Base-by-base conservation (phyloP, 1,140 invertebrate species). In the Lycorma delicatula region DNA sequence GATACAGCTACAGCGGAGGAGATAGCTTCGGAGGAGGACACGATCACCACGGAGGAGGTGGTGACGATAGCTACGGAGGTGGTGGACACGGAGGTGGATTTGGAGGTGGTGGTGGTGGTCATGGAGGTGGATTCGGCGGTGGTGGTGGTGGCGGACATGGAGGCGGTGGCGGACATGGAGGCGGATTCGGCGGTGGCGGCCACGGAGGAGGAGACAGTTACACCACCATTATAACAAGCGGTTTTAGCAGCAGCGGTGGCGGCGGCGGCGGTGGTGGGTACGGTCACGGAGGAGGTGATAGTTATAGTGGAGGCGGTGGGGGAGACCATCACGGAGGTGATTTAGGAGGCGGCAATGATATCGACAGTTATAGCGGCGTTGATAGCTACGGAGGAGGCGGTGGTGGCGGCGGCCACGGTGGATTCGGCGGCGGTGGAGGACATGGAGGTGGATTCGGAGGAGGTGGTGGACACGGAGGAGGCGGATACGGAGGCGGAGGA, bases 21-120 rank as follows among this genome's bases (percentile, higher is more conserved):
- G 60, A 62, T 36, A 16, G 46, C 16, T 59, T 55, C 9, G 44
- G 53, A 4, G 64, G 66, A 16, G 60, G 59, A 28, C 38, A 61
- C 20, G 54, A 56, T 11, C 12, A 46, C 20, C 38, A 29, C 1
- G 52, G 48, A 1, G 54, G 58, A 26, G 46, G 48, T 22, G 20
- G 48, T 20, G 55, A 46, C 3, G 20, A 27, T n/a, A 31, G 26
- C 13, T 59, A 36, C 11, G 50, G 56, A 12, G 26, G 50, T 26
- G 11, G 28, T n/a, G n/a, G n/a, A n/a, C n/a, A n/a, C n/a, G 49
- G 50, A 12, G 34, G 51, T 36, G 51, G 49, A 1, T 49, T 25
- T 4, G 56, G 56, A 26, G 6, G 46, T 0, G 28, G 41, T 7
- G 13, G 51, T 16, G 22, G 57, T 12, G 51, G 34, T 16, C 41